Evolutionary conservation across 2,888 invertebrate genomes (phyloP), one percentile per base, ranked within the genome.

Genomic region (Mactromeris polynyma): DNA sequence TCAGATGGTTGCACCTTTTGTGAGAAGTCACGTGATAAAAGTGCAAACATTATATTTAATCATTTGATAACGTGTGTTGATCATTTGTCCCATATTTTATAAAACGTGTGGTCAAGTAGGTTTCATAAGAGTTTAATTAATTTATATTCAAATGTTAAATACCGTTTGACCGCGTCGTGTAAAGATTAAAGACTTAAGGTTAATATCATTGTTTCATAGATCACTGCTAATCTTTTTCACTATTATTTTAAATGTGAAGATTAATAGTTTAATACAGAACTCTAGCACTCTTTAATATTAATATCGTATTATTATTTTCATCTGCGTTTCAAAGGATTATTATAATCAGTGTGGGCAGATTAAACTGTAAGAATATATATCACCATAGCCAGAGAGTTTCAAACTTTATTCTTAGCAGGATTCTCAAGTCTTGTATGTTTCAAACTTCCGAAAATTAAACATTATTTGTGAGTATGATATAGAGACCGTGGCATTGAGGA

Each of bases 251-350:
- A 21, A 77, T 17, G 11, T 36, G 19, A n/a, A 38, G 77, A 77
- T 77, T 77, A 36, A 31, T 77, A 38, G 3, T 77, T 77, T 36
- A 77, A 33, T 77, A 9, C 31, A 14, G 38, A 33, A 77, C 77
- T n/a, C 33, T 33, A 21, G 38, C 33, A 77, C 36, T 38, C 11
- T 77, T 77, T n/a, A n/a, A 21, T 11, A 11, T 38, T n/a, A 21
- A 6, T 19, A 36, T 36, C 19, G 38, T 9, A 21, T 77, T n/a
- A 79, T 26, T 4, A n/a, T 40, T 46, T 79, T 46, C 26, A 79
- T 79, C 40, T 11, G 40, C 42, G 42, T 36, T 79, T 79, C 79
- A 79, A 79, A 40, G n/a, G 79, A 46, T 79, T 42, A 42, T 40
- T n/a, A 11, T 77, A 4, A 9, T 6, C n/a, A 26, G n/a, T 64